A percentile compares a stretch with the other conserved stretches of the same genome.
These are phyloP conservation scores for Cladopsammia gracilis DNA, from an alignment of 64 coral and sea anemone genomes.

Conservation along the genomic window DNA sequence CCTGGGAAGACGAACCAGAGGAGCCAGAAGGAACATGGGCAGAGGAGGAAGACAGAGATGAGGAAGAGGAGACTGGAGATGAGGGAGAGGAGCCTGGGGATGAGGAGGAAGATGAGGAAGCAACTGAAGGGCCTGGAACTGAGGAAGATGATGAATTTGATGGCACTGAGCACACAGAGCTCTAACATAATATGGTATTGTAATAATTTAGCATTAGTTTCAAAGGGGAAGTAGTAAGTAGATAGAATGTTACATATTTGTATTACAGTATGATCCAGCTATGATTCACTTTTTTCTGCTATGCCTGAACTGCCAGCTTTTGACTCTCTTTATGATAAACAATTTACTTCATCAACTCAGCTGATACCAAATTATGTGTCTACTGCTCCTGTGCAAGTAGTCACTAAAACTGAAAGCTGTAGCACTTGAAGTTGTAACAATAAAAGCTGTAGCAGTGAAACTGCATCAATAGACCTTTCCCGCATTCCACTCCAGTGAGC, in stretches of 20 bases:
- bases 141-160: slow-evolving; percentile 38
- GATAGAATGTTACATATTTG: background rate
- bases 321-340: too few relatives aligned
- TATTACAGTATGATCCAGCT: too few relatives aligned
- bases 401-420: too few relatives aligned
- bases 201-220: background rate
- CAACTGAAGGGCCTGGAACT: slow-evolving; percentile 34
- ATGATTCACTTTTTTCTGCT: too few relatives aligned
- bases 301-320: too few relatives aligned
- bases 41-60: slow-evolving; percentile 58
- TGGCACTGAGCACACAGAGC: slow-evolving; percentile 35
- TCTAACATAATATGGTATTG: background rate
- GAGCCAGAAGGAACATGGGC: slow-evolving; percentile 44
- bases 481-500: too few relatives aligned
- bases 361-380: too few relatives aligned
- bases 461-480: too few relatives aligned
- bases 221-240: background rate
- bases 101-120: slow-evolving; percentile 43
- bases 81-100: slow-evolving; percentile 42
- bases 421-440: too few relatives aligned
- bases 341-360: too few relatives aligned
- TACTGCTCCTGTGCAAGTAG: too few relatives aligned
- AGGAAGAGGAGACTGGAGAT: background rate
- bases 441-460: too few relatives aligned
- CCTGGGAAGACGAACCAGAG: slow-evolving; percentile 42